Evolutionary conservation across 2,888 invertebrate species (phyloP).

Genomic region (Stenodera caucasica): DNA sequence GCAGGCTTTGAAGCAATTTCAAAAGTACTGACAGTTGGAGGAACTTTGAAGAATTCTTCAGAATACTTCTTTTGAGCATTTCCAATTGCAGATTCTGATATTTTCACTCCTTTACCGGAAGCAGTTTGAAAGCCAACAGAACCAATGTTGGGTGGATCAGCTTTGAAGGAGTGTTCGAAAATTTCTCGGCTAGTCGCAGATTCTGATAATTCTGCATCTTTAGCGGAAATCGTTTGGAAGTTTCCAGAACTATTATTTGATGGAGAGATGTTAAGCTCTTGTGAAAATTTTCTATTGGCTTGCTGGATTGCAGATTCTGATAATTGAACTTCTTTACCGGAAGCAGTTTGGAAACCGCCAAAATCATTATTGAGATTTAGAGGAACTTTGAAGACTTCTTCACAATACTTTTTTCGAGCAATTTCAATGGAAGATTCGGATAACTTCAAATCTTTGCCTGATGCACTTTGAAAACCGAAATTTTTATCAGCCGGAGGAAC

Average conservation of each 20-base stretch:
- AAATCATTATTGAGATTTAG: too few relatives aligned
- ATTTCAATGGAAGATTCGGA: constrained; percentile 16
- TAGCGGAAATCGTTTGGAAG: constrained; percentile 10
- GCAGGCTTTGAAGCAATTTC: constrained; percentile 23
- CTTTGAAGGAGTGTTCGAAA: too few relatives aligned
- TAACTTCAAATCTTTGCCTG: neutral
- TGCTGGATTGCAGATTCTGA: constrained; percentile 19
- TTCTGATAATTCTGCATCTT: neutral
- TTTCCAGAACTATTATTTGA: too few relatives aligned
- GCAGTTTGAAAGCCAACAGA: neutral
- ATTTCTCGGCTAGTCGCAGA: too few relatives aligned
- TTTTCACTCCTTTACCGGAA: neutral
- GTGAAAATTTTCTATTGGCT: too few relatives aligned
- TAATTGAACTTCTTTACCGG: constrained; percentile 24
- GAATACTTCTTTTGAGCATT: neutral
- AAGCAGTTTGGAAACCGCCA: constrained; percentile 26
- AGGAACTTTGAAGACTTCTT: too few relatives aligned
- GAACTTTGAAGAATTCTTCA: too few relatives aligned
- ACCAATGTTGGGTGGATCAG: too few relatives aligned
- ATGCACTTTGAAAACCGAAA: neutral
- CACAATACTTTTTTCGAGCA: too few relatives aligned
- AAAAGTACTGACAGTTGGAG: constrained; percentile 14
- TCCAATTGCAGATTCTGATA: neutral
- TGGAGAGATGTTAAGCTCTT: too few relatives aligned
- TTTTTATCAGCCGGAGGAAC: neutral